Evolutionary conservation across 2,888 invertebrate species (phyloP), one percentile per base, ranked within the genome.

Genomic region (Dasypogon diadema): DNA sequence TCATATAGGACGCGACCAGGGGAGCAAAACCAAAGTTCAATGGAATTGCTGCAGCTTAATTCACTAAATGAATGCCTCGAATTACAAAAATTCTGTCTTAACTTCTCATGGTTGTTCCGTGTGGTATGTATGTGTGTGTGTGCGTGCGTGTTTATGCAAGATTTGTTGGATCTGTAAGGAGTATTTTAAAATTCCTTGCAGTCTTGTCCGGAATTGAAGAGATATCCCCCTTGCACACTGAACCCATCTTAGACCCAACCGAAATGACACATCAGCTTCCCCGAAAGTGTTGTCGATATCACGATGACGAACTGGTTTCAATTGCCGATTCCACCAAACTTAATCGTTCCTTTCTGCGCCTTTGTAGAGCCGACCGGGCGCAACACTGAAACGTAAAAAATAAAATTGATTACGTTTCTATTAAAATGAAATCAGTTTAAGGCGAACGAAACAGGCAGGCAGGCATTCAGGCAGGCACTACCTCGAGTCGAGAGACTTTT

Each of bases 401-500:
- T 75, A 78, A 78, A 78, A 78, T 78, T 78, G 78, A 78, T 78
- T 78, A 78, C 75, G 65, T 78, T 78, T 76, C 76, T 78, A 78
- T 78, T 78, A 78, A 76, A 78, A 75, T 75, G 55, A 70, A 75
- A 78, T 78, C 78, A 76, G 72, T 77, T 75, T 21, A 24, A n/a
- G 68, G 5, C 18, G n/a, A 34, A 37, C 21, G 48, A 24, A 16
- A 48, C 4, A 42, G 12, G n/a, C 1, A 42, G 42, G 10, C 12
- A 42, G 42, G 42, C 42, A 12, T 42, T 42, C 12, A 21, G 26
- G 70, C 54, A 26, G 24, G 0, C 51, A 16, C 51, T 21, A 26
- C 12, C 3, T n/a, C 26, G 14, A n/a, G 56, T 14, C 55, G 3
- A n/a, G 4, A 30, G 48, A 48, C 48, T 48, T 16, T 48, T 22